Base-by-base conservation (phyloP, 1,140 invertebrate genomes). In the Tetramorium simillimum region DNA sequence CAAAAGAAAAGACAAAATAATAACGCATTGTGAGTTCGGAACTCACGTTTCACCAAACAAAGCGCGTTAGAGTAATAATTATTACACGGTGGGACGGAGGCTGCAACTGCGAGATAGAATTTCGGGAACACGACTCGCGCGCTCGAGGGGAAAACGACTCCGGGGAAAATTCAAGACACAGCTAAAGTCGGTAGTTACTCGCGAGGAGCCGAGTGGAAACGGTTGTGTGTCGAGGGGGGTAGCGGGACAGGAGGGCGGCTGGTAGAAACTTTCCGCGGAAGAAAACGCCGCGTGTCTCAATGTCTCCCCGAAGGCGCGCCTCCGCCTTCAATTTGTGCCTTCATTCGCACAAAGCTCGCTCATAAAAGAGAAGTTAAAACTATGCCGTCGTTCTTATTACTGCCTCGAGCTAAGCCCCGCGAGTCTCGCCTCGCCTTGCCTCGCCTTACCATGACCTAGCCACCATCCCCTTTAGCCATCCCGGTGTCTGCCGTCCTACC, bases 331-430 rank as follows among this genome's bases (percentile, higher is more conserved):
- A 95, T 95, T 95, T 95, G 94, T 95, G 94, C 93, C 95, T 94
- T 95, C 94, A 94, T 95, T 95, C 93, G 94, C 94, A 95, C 94
- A 95, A 95, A 95, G 94, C 92, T 77, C 90, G 85, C 72, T 90
- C 92, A 95, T 95, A 95, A 95, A 95, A 95, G 95, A 95, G 94
- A 95, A 95, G 94, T 95, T 95, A 95, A 95, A 95, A 95, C 94
- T 95, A 95, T 95, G 94, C 94, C 93, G 93, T 95, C 94, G 94
- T 95, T 95, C 95, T 95, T 95, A 95, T 95, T 95, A 95, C 94
- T 92, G 94, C 94, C 94, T 92, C 85, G 92, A 95, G 94, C 94
- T 93, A 95, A 81, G 51, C 46, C 28, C 75, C 21, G 21, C 56
- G 56, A 62, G 92, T 92, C 93, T 92, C 87, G 86, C n/a, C 40